Evolutionary conservation across 2,113 vertebrate genomes (phyloP).

Genomic region (Phrynosoma blainvillii): DNA sequence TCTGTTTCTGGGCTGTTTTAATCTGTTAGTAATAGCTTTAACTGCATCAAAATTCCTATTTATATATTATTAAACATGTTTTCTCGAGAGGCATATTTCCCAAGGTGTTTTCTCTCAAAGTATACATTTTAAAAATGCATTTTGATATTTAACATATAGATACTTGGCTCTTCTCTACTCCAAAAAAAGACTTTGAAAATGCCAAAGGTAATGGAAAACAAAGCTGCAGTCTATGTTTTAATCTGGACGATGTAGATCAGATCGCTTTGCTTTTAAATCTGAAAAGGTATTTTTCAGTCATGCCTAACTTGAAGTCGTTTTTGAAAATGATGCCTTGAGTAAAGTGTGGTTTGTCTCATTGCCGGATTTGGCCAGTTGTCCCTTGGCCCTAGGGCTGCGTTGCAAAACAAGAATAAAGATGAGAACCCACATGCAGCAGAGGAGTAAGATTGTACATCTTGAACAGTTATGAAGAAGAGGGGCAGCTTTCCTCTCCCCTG

Average conservation of each 20-base stretch:
- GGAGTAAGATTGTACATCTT: neutral
- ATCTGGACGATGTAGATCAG: neutral
- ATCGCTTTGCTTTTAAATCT: too few species aligned
- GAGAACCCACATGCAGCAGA: neutral
- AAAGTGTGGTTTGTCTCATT: neutral
- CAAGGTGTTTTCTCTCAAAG: neutral
- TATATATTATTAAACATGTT: neutral
- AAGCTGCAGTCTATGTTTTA: neutral
- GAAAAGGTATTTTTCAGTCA: neutral
- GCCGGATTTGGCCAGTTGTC: neutral
- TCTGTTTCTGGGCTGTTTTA: neutral
- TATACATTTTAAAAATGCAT: neutral
- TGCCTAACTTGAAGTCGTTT: neutral
- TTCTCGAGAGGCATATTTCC: neutral
- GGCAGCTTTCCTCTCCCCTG: neutral
- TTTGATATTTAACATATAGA: too few species aligned
- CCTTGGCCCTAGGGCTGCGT: neutral
- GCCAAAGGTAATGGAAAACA: neutral
- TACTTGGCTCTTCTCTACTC: too few species aligned
- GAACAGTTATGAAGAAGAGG: too few species aligned
- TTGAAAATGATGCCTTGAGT: neutral
- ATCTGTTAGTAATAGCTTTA: neutral
- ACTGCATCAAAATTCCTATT: neutral
- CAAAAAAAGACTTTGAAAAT: neutral
- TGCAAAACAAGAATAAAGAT: neutral